These are phyloP conservation scores for Boulengeromyrus knoepffleri DNA, from an alignment of 2,113 vertebrate genomes.

Conservation along the genomic window DNA sequence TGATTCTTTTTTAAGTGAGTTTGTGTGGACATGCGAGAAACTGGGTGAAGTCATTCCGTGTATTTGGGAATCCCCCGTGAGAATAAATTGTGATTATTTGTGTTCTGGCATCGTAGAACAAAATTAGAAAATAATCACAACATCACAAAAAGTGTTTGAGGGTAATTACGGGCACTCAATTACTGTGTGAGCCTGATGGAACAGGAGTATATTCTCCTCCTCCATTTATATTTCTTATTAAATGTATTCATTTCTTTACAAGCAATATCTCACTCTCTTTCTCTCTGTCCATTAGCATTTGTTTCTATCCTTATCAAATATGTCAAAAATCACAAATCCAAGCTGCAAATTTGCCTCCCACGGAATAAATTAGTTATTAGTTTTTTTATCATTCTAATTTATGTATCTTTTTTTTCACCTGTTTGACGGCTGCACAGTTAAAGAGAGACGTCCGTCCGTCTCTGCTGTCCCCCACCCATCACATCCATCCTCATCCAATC, in stretches of 20 bases:
- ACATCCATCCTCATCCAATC: slow-evolving; percentile 43
- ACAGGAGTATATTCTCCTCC: background rate
- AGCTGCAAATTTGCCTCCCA: slow-evolving; percentile 7
- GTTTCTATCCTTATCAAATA: slow-evolving; percentile 34
- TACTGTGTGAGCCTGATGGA: background rate
- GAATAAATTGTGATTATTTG: background rate
- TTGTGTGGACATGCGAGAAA: background rate
- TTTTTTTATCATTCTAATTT: background rate
- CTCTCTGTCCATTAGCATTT: slow-evolving; percentile 29
- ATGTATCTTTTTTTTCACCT: background rate
- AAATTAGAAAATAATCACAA: slow-evolving; percentile 12
- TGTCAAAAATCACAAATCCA: slow-evolving; percentile 32
- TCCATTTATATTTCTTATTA: background rate
- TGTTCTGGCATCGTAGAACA: background rate
- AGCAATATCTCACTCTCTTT: slow-evolving; percentile 14
- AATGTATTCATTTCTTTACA: background rate
- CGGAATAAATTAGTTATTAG: background rate
- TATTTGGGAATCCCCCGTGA: background rate
- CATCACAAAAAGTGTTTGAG: slow-evolving; percentile 6
- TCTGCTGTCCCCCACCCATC: background rate
- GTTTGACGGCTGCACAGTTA: slow-evolving; percentile 11
- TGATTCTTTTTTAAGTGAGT: background rate
- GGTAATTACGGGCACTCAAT: background rate
- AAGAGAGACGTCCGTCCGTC: background rate
- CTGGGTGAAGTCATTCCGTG: background rate